Percentiles rank a stretch among this genome's conserved stretches.
Conservation (phyloP, 2,113 vertebrate species). For the Eublepharis macularius region DNA sequence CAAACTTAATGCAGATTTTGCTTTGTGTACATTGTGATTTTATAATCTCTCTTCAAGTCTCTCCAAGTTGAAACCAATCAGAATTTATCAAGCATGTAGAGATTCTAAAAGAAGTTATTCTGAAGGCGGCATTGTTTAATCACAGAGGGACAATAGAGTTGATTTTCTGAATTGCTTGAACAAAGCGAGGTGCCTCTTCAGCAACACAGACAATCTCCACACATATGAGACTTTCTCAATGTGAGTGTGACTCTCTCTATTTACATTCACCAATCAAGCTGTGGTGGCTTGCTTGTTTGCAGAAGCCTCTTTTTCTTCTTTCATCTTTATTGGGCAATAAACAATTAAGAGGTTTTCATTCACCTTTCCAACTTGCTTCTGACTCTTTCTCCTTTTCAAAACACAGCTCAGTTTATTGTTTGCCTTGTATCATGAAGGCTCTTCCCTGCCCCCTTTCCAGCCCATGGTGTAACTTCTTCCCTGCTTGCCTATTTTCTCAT, state of each 20-base stretch:
- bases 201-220: neutral
- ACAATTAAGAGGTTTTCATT: neutral
- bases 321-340: neutral
- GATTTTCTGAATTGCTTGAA: rapidly evolving
- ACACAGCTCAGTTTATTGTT: neutral
- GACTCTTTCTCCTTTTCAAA: neutral
- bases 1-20: neutral
- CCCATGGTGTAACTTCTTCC: neutral
- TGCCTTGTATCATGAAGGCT: neutral
- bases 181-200: neutral
- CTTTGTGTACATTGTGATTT: neutral
- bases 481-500: neutral
- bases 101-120: neutral
- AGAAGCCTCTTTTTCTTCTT: neutral
- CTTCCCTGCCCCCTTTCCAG: neutral
- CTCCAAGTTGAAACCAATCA: conserved; percentile 3
- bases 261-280: conserved; percentile 6
- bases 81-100: neutral
- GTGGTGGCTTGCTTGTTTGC: neutral
- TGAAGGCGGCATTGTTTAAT: neutral
- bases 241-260: neutral
- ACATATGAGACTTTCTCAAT: neutral
- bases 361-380: too few species aligned
- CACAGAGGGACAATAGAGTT: neutral
- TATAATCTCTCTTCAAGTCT: neutral